Percentiles rank a stretch among this genome's conserved stretches.
phyloP scores from a whole-genome alignment of 2,113 vertebrate species.

The human (Homo sapiens) region DNA sequence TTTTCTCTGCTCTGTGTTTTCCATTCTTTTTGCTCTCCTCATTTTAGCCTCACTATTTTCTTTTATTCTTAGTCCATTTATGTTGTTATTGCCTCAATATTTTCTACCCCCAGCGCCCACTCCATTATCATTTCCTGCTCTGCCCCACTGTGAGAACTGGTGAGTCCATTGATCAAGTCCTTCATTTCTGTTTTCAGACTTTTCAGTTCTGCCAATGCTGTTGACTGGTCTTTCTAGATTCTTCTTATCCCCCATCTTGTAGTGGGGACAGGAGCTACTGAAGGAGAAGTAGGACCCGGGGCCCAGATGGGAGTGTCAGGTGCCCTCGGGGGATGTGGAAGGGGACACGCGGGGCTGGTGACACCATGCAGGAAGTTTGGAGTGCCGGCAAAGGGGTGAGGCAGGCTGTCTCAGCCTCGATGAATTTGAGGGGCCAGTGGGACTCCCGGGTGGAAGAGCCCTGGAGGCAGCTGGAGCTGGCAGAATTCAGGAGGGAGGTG shows the following conservation, averaged over 20 bases:
- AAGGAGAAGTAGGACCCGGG: rapidly evolving
- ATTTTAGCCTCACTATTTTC: neutral
- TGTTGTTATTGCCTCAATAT: no score
- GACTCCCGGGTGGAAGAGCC: rapidly evolving
- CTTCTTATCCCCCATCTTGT: no score
- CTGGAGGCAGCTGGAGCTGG: rapidly evolving
- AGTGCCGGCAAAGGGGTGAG: rapidly evolving
- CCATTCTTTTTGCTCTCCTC: neutral
- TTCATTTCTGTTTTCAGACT: no score
- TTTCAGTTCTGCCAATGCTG: neutral
- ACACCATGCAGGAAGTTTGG: rapidly evolving
- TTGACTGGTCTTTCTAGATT: rapidly evolving
- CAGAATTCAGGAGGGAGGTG: neutral
- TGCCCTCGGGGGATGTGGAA: rapidly evolving
- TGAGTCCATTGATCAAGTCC: rapidly evolving
- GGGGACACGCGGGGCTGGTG: neutral
- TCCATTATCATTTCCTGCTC: rapidly evolving
- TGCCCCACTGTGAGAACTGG: rapidly evolving
- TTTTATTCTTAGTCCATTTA: no score
- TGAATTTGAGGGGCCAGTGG: rapidly evolving
- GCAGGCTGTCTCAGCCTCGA: neutral
- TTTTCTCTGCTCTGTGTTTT: neutral
- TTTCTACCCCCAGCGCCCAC: neutral
- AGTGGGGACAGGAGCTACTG: rapidly evolving
- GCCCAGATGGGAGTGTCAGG: neutral